Base-by-base conservation (phyloP, 2,113 vertebrate species). In the rabbit (Oryctolagus cuniculus) region DNA sequence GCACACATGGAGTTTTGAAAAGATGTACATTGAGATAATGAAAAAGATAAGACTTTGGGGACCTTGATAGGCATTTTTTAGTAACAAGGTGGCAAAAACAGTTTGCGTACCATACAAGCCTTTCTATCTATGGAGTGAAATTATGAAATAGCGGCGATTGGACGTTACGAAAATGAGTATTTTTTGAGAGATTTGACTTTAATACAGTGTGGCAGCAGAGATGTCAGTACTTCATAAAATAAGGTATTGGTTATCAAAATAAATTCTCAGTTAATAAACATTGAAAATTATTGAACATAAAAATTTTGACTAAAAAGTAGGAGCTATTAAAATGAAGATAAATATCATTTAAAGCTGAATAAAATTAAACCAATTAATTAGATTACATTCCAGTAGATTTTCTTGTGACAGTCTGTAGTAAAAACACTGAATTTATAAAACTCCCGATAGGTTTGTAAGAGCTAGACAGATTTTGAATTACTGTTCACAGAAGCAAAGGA, bases 221-320 rank as follows among this genome's bases (percentile, higher is more conserved):
- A 49, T 19, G n/a, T 19, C 25, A 77, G 1, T 91, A 61, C 15
- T 61, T 88, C 34, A 12, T 44, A 44, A n/a, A 73, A 82, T 72
- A 58, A 67, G 21, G 17, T 44, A 88, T 82, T 11, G 74, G 5
- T 90, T 95, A 85, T 72, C 96, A 80, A 89, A 89, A 67, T 81
- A 16, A 27, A 53, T 27, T 64, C 11, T 19, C 19, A 6, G 93
- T 49, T 34, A 55, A 67, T 75, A 80, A 55, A 73, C 51, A 86
- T 79, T 92, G 58, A 85, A 95, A n/a, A 22, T 91, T 21, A 77
- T 64, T 61, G 16, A 93, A 67, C 8, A 29, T 87, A 69, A 84
- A 44, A 84, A 49, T 29, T 51, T 58, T 58, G 55, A 66, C 36
- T 55, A 61, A 77, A 94, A 79, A 74, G 15, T 93, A 49, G 89